These are phyloP conservation scores for Charadrius vociferus DNA, from an alignment of 2,113 vertebrate species.

Conservation along the genomic window DNA sequence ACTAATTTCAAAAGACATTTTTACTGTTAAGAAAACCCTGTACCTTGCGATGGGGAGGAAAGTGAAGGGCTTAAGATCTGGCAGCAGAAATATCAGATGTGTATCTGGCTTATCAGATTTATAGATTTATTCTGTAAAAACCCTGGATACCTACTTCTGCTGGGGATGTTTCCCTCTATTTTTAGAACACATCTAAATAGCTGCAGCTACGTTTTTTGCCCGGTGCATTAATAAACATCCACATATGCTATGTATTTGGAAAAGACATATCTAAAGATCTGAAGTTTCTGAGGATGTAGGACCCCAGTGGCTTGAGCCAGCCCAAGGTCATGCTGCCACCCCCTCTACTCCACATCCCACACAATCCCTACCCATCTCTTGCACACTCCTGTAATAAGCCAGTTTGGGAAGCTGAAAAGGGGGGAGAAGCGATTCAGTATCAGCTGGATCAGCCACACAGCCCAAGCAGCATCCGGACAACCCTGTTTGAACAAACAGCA, in stretches of 20 bases:
- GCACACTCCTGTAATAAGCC: background rate
- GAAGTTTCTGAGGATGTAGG: background rate
- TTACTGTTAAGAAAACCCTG: background rate
- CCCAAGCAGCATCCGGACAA: background rate
- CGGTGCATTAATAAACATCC: background rate
- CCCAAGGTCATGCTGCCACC: background rate
- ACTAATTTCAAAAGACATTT: background rate
- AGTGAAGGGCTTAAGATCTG: background rate
- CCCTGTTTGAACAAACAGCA: background rate
- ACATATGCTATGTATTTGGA: accelerated
- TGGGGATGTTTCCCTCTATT: background rate
- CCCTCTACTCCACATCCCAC: background rate
- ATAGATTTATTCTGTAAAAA: constrained; percentile 6
- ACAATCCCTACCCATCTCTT: background rate
- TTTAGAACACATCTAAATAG: background rate
- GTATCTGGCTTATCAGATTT: constrained; percentile 30
- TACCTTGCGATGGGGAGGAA: background rate
- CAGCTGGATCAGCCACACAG: background rate
- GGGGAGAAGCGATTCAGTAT: accelerated
- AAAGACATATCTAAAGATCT: background rate
- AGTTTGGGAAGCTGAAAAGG: background rate
- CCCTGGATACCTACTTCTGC: background rate
- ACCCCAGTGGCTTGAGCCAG: background rate
- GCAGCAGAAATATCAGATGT: background rate
- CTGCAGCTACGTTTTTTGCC: background rate